Evolutionary conservation across 2,797 vertebrate species (phyloP), one percentile per base, ranked within the genome.

Genomic region (Enteromius viviparus): DNA sequence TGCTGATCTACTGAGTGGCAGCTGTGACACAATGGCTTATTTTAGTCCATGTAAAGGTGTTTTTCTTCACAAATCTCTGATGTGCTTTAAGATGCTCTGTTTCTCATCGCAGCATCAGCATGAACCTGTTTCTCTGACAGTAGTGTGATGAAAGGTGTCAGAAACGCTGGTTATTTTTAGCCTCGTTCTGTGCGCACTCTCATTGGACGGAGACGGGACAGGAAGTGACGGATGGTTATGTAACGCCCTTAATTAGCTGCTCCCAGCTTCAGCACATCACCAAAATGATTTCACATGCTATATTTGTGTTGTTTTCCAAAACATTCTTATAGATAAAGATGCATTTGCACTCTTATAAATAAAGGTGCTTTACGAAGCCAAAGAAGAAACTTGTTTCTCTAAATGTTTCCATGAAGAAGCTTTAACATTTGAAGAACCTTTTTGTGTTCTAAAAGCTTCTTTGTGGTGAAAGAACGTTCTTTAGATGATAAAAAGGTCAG

Each of bases 151-250:
- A 19, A 87, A 92, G 87, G 88, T 88, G 90, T 88, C 80, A 87
- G 87, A 87, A 85, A 55, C 9, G 83, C 29, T 19, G 77, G 58
- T 89, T 95, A 92, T 94, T 94, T 93, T 88, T 93, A 93, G 81
- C 32, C 42, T 5, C 26, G 84, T 78, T 87, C 89, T 91, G 90
- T 1, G 87, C 90, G 89, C 89, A 45, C 87, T 90, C 88, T 87
- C 83, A 70, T 86, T 86, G 51, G n/a, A 42, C 64, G 40, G 37
- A 75, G 78, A 89, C 84, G 76, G 87, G 65, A 51, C 83, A 84
- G 84, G 81, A 82, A 80, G 85, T 89, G 92, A 92, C 90, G 88
- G 89, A 84, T 80, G 88, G 91, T 92, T 92, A 90, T 90, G 77
- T 34, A 88, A 62, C 23, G 0, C 23, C 4, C 58, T 60, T 62